Percentiles rank a stretch among this genome's conserved stretches.
Evolutionary conservation across 2,113 vertebrate species (phyloP).

Genomic region (Lucifuga dentata): DNA sequence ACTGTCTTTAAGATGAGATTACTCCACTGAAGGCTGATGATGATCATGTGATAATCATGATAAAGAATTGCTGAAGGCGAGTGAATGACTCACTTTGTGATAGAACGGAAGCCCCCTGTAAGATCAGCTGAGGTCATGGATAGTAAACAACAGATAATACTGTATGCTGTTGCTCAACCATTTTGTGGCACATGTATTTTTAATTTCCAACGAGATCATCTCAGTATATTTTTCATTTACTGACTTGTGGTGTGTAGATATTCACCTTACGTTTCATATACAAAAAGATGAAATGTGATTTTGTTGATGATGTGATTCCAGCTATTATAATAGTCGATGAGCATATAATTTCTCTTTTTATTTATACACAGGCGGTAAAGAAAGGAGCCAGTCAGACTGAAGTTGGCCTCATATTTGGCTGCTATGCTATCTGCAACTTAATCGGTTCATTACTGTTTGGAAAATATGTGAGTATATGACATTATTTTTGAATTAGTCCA

Average conservation of each 20-base stretch:
- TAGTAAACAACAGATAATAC: not conserved
- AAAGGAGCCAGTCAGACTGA: conserved; percentile 90
- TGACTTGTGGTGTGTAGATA: no score
- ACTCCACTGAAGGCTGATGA: no score
- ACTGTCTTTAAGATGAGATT: no score
- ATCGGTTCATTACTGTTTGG: conserved; percentile 88
- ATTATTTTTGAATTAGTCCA: no score
- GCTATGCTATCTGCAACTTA: conserved; percentile 90
- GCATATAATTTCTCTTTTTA: no score
- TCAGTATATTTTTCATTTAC: no score
- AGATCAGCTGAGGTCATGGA: conserved; percentile 1
- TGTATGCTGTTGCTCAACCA: no score
- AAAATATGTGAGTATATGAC: conserved; percentile 89
- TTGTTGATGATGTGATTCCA: not conserved
- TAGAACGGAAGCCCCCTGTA: not conserved
- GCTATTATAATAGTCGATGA: no score
- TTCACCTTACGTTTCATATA: no score
- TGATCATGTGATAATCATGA: conserved; percentile 25
- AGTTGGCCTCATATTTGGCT: conserved; percentile 94
- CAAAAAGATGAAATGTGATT: not conserved
- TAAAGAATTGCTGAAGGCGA: conserved; percentile 7
- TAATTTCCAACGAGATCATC: no score
- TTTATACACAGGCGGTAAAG: conserved; percentile 86
- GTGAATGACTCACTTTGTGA: conserved; percentile 1
- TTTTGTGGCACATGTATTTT: no score